phyloP scores from a whole-genome alignment of 2,113 vertebrate species.

The Thryonomys swinderianus region DNA sequence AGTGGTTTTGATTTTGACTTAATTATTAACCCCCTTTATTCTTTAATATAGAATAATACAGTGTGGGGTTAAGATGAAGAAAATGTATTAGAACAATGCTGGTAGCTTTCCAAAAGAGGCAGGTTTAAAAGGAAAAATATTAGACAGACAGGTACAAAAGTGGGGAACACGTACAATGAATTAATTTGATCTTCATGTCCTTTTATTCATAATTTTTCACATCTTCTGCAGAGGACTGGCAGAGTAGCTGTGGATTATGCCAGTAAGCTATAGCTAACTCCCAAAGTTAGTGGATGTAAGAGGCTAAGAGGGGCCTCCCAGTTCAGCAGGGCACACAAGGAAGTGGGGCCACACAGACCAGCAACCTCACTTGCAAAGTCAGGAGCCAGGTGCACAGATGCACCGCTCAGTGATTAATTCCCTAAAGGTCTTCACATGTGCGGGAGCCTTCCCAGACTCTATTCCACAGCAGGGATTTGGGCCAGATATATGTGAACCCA shows the following conservation, averaged over 20 bases:
- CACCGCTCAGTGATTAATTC: background rate
- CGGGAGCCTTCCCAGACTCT: background rate
- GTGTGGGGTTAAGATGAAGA: background rate
- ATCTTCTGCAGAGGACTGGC: background rate
- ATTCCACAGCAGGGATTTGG: background rate
- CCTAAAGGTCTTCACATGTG: background rate
- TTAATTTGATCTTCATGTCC: conserved; percentile 42
- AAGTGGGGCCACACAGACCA: background rate
- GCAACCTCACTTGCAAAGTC: background rate
- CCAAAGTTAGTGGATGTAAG: background rate
- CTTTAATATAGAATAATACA: conserved; percentile 55
- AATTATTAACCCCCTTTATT: conserved; percentile 72
- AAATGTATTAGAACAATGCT: background rate
- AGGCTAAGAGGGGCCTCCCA: fast-evolving
- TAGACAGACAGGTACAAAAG: background rate
- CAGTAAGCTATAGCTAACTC: background rate
- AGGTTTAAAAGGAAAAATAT: background rate
- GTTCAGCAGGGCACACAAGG: background rate
- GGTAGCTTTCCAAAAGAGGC: background rate
- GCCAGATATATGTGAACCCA: background rate
- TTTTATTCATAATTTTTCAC: background rate
- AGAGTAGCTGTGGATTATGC: no score
- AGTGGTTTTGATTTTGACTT: conserved; percentile 73
- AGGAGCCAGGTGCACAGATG: background rate
- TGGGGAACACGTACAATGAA: conserved; percentile 28